Conservation (phyloP, 2,113 vertebrate species). For the Myodes glareolus region DNA sequence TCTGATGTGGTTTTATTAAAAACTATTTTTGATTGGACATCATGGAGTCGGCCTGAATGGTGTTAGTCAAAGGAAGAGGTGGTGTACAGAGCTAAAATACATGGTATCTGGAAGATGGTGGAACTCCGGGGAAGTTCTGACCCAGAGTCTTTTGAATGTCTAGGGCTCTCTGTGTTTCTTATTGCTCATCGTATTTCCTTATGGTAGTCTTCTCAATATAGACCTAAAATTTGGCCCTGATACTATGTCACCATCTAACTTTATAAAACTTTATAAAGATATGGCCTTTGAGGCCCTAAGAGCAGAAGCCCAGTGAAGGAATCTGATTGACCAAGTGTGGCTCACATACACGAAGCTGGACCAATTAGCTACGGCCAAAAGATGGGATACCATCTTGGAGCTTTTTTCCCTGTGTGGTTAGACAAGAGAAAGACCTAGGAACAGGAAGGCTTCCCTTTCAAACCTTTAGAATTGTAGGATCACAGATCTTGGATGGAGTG, state of each 20-base stretch:
- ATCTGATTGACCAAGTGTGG: background rate
- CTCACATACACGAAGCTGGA: background rate
- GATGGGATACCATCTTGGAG: background rate
- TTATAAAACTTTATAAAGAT: background rate
- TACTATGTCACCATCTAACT: background rate
- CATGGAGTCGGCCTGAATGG: background rate
- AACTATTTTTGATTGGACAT: background rate
- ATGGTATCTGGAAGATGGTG: background rate
- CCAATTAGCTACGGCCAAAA: background rate
- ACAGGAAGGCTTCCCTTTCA: background rate
- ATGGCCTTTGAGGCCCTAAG: background rate
- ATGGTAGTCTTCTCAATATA: background rate
- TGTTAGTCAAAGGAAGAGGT: background rate
- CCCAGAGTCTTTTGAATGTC: background rate
- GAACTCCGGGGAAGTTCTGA: background rate
- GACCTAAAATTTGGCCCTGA: background rate
- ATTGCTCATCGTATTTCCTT: background rate
- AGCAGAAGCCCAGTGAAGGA: background rate
- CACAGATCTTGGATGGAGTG: background rate
- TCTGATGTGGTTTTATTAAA: background rate
- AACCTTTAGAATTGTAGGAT: background rate
- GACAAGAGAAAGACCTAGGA: background rate
- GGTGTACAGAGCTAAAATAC: background rate
- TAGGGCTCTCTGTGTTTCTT: background rate
- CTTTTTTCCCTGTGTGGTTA: background rate